These are phyloP conservation scores for Cancer borealis DNA, from an alignment of 2,888 invertebrate genomes.

Conservation along the genomic window DNA sequence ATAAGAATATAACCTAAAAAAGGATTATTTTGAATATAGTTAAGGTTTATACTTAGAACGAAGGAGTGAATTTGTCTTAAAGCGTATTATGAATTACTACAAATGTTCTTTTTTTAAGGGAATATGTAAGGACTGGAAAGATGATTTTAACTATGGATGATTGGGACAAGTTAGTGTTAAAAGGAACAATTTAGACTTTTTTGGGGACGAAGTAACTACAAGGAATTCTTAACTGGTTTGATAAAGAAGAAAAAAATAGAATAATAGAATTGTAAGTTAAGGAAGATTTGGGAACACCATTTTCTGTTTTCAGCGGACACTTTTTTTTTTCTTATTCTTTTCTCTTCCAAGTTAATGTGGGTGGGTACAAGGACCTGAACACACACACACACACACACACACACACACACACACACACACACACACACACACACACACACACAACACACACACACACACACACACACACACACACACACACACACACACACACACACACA, in stretches of 20 bases:
- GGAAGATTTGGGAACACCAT: background rate
- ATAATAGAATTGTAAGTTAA: background rate
- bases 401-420: constrained; percentile 52
- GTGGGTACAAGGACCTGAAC: constrained; percentile 12
- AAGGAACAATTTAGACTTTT: background rate
- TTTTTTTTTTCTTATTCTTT: background rate
- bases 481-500: constrained; percentile 46
- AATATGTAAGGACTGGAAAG: background rate
- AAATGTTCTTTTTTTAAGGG: background rate
- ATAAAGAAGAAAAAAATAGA: background rate
- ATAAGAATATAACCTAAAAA: too few relatives aligned
- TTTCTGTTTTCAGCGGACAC: background rate
- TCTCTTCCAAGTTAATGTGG: constrained; percentile 32
- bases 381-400: constrained; percentile 43
- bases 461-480: constrained; percentile 47
- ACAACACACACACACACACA: background rate
- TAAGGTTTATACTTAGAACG: too few relatives aligned
- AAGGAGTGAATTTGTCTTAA: too few relatives aligned
- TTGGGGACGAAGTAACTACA: background rate
- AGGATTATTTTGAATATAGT: too few relatives aligned
- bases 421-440: constrained; percentile 62
- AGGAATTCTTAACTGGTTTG: background rate
- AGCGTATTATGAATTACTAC: background rate
- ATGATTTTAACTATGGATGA: background rate
- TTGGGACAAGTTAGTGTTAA: background rate